phyloP scores from a whole-genome alignment of 2,113 vertebrate genomes.

The Tor tambroides region DNA sequence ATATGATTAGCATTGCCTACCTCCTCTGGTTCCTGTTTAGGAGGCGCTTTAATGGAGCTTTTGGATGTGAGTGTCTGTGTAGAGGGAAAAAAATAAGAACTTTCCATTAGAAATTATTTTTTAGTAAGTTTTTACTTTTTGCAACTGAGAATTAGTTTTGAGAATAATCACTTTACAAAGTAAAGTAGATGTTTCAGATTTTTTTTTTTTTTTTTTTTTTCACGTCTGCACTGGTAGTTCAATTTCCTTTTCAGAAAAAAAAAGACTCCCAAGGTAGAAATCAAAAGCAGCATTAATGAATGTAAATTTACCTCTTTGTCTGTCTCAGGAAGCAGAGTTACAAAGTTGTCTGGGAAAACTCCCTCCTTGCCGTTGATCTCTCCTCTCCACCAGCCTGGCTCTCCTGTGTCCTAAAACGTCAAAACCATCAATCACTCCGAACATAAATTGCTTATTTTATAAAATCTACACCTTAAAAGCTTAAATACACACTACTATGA shows the following conservation, averaged over 20 bases:
- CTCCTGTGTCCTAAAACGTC: conserved; percentile 86
- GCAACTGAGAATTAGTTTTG: not conserved
- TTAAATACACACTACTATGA: not conserved
- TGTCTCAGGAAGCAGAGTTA: conserved; percentile 79
- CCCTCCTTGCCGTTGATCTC: conserved; percentile 88
- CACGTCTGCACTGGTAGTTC: not conserved
- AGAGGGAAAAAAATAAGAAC: not conserved
- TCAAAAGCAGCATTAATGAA: not conserved
- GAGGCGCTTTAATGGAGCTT: conserved; percentile 69
- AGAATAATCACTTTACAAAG: not conserved
- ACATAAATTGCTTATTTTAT: not conserved
- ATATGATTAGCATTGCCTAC: conserved; percentile 60
- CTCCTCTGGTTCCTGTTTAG: conserved; percentile 73
- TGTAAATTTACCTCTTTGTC: conserved; percentile 88
- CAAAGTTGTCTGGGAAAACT: conserved; percentile 94
- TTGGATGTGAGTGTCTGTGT: conserved; percentile 64
- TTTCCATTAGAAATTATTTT: not conserved
- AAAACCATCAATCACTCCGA: not conserved
- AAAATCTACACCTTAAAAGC: not conserved
- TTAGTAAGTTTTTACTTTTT: not conserved
- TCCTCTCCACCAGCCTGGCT: conserved; percentile 93
- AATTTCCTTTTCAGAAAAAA: not conserved
- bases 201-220: not conserved
- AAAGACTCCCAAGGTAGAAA: not conserved
- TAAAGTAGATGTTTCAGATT: not conserved